These are phyloP conservation scores for Aphyosemion australe DNA, from an alignment of 2,113 vertebrate species.

Conservation along the genomic window DNA sequence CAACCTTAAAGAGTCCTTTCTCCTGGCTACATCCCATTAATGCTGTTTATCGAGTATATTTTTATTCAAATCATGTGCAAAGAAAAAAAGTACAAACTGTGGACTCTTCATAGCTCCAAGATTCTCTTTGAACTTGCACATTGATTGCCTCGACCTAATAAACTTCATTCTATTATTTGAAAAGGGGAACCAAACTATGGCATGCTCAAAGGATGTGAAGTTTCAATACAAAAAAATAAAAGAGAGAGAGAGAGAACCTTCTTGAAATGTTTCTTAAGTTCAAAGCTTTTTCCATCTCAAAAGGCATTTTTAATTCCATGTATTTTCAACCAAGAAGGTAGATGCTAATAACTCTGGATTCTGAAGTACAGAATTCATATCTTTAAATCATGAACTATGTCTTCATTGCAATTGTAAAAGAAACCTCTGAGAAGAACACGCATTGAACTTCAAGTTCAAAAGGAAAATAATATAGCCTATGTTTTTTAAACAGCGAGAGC, in stretches of 20 bases:
- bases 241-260: conserved; percentile 75
- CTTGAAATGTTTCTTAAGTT: conserved; percentile 89
- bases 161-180: conserved; percentile 90
- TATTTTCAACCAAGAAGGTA: conserved; percentile 73
- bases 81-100: conserved; percentile 86
- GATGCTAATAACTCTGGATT: conserved; percentile 72
- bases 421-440: conserved; percentile 54
- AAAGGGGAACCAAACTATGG: conserved; percentile 86
- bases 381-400: conserved; percentile 72
- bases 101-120: conserved; percentile 84
- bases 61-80: conserved; percentile 88
- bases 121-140: conserved; percentile 96
- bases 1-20: conserved; percentile 31
- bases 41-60: conserved; percentile 65
- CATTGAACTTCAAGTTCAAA: conserved; percentile 59
- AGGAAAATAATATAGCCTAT: conserved; percentile 42
- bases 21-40: conserved; percentile 28
- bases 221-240: conserved; percentile 81
- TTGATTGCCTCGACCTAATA: conserved; percentile 92
- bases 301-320: conserved; percentile 96
- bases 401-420: conserved; percentile 70
- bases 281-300: conserved; percentile 92
- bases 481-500: conserved; percentile 25
- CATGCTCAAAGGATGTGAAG: conserved; percentile 86
- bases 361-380: conserved; percentile 73